A percentile compares a stretch with the other conserved stretches of the same genome.
Evolutionary conservation across 1,140 invertebrate species (phyloP).

Genomic region (Leptoteleia sp.): DNA sequence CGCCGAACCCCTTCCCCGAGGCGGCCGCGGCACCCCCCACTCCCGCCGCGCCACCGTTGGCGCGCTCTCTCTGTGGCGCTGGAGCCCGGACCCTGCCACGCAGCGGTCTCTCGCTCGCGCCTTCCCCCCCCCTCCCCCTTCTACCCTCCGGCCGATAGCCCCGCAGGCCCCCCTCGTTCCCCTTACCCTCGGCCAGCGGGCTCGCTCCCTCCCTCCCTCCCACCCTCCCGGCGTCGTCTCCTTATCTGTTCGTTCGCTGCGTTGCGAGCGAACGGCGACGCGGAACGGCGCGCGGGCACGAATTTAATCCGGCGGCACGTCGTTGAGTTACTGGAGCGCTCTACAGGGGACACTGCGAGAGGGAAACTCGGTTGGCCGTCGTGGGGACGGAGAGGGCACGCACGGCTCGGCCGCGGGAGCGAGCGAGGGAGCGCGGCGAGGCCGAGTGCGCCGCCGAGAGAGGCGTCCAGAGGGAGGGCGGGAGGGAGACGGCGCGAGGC

Average conservation of each 20-base stretch:
- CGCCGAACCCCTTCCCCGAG: constrained; percentile 61
- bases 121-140: too few species aligned
- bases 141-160: too few species aligned
- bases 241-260: constrained; percentile 67
- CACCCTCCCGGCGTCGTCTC: constrained; percentile 60
- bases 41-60: too few species aligned
- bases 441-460: constrained; percentile 55
- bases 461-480: constrained; percentile 61
- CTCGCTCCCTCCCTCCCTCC: constrained; percentile 36
- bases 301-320: constrained; percentile 80
- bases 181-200: background rate
- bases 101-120: too few species aligned
- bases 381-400: background rate
- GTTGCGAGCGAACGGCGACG: too few species aligned
- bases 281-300: constrained; percentile 65
- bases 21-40: constrained; percentile 56
- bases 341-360: constrained; percentile 74
- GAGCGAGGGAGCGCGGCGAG: constrained; percentile 30
- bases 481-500: constrained; percentile 36
- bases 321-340: constrained; percentile 75
- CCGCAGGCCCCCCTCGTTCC: too few species aligned
- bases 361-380: too few species aligned
- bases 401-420: constrained; percentile 33
- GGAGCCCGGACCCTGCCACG: too few species aligned
- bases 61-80: too few species aligned